Base-by-base conservation (phyloP, 2,888 invertebrate species). In the Theretra japonica region DNA sequence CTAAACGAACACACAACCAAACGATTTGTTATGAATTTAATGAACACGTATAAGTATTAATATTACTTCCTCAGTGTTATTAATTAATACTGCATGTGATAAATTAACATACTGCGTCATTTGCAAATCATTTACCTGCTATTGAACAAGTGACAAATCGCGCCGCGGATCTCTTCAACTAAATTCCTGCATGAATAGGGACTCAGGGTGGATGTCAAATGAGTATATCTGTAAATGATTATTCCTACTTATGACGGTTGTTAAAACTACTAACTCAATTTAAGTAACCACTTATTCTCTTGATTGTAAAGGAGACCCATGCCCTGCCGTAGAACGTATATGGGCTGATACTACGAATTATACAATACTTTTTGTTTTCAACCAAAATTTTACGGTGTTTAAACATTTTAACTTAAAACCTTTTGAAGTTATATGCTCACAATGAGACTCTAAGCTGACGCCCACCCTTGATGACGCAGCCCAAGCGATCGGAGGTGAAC, bases 71-170 rank as follows among this genome's bases (percentile, higher is more conserved):
- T 48, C 48, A 6, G 41, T 41, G 23, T 8, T n/a, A 60, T 60
- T 33, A 60, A 17, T 23, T 65, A 65, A 48, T 48, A 23, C 17
- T 23, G 41, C 41, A 2, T 48, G 48, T 41, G 11, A 62, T 62
- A 65, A 65, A 23, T 65, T 53, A n/a, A 48, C 65, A 65, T 65
- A 33, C 23, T 65, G 65, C 65, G 65, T 65, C 48, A 65, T 65
- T 65, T 65, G 65, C 21, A 65, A 65, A 48, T 23, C 17, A 41
- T 41, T 41, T 41, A 41, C 41, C 41, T 41, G 41, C 41, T 41
- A 41, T 41, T 41, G 41, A 41, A 41, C 41, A 11, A 41, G 15
- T 11, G 41, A 41, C 41, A 41, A n/a, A n/a, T 15, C 1, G 11
- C 2, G 11, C 41, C 11, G 15, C 11, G 11, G 15, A 41, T 41